These are phyloP conservation scores for Brachyhypopomus gauderio DNA, from an alignment of 2,113 vertebrate genomes.

Conservation along the genomic window DNA sequence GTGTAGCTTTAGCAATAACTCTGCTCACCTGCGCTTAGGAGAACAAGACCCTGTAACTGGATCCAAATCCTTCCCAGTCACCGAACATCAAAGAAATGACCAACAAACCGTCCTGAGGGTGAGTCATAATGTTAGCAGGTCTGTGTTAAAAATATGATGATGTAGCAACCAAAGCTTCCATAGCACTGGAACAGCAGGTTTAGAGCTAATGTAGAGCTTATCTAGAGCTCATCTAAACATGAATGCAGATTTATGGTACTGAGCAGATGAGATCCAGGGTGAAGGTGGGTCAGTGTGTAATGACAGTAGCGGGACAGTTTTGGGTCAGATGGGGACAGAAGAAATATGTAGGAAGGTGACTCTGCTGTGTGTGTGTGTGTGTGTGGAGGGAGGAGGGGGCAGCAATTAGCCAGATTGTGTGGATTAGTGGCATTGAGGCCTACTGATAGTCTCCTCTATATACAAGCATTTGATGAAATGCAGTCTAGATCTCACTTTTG, in stretches of 20 bases:
- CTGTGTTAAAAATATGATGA: too few species aligned
- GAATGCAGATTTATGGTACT: too few species aligned
- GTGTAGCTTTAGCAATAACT: not conserved
- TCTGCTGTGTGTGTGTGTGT: conserved; percentile 6
- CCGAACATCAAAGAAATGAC: too few species aligned
- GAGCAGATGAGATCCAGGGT: not conserved
- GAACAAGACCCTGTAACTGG: not conserved
- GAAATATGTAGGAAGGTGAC: not conserved
- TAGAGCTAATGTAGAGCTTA: too few species aligned
- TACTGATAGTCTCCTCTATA: conserved; percentile 15
- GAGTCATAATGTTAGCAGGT: too few species aligned
- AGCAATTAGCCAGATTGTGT: conserved; percentile 37
- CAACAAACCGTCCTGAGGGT: too few species aligned
- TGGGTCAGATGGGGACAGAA: not conserved
- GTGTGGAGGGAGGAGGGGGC: not conserved
- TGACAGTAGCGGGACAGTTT: conserved; percentile 33
- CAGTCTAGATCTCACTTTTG: not conserved
- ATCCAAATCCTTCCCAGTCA: not conserved
- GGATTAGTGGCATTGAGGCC: conserved; percentile 28
- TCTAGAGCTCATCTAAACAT: too few species aligned
- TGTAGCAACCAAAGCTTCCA: too few species aligned
- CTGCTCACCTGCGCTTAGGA: not conserved
- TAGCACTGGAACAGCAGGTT: too few species aligned
- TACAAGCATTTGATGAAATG: conserved; percentile 9
- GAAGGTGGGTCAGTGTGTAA: not conserved